Base-by-base conservation (phyloP, 1,140 invertebrate genomes). In the Drosophila tsacasi region DNA sequence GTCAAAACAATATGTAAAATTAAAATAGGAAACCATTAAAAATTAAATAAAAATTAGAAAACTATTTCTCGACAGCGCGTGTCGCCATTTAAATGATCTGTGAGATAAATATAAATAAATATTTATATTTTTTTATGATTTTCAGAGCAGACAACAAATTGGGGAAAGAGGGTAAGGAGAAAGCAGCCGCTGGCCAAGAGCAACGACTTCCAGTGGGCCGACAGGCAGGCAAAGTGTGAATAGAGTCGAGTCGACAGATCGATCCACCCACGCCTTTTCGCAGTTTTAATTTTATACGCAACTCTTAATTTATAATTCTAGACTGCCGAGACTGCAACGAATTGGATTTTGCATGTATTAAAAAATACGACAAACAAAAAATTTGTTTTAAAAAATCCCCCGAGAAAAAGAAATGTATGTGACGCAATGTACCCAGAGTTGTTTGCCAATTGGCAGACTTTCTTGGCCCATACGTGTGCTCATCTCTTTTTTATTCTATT, bases 141-240 rank as follows among this genome's bases (percentile, higher is more conserved):
- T 52, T 37, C 21, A 32, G 17, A 9, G 23, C 62, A 40, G 25
- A 23, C 58, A 68, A 30, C 58, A 68, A 82, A 69, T 50, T 32
- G 39, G 50, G 7, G 15, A 6, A 12, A 3, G 3, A 10, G n/a
- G 17, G 27, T n/a, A 17, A 30, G 49, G 17, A 12, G 30, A 62
- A 65, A 50, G 52, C 37, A 50, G 46, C 37, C 54, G 15, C 35
- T 39, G 42, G 76, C 55, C 67, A 44, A 72, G 39, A 62, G 47
- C 47, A 69, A 55, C 46, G 44, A 50, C 79, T 74, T 82, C 79
- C 82, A 85, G 78, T 25, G 54, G 55, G 19, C 52, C 30, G 32
- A 5, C 25, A n/a, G 23, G 47, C 47, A 17, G 47, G 65, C 68
- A 85, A 85, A 77, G 83, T 86, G 83, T 71, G 83, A 86, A 86